Evolutionary conservation across 2,113 vertebrate species (phyloP).

Genomic region (Anolis sagrei): DNA sequence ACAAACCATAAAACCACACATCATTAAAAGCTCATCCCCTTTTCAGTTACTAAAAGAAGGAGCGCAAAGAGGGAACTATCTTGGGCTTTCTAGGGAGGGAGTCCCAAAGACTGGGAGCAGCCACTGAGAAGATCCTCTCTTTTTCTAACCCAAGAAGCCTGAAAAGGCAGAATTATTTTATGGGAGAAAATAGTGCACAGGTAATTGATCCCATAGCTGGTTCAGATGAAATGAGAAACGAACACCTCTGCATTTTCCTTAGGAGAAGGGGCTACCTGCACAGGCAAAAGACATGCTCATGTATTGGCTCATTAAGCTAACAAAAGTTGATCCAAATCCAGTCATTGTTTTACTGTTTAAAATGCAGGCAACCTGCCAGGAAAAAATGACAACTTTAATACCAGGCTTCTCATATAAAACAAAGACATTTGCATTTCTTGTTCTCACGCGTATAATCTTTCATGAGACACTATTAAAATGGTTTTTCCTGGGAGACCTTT

Average conservation of each 20-base stretch:
- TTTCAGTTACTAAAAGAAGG: too few relatives aligned
- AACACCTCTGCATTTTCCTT: not conserved
- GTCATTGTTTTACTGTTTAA: not conserved
- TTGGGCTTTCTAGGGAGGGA: too few relatives aligned
- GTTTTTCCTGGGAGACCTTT: not conserved
- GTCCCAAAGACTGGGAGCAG: too few relatives aligned
- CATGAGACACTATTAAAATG: not conserved
- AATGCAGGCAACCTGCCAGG: not conserved
- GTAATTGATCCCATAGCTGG: not conserved
- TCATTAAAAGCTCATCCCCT: too few relatives aligned
- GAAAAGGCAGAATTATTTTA: not conserved
- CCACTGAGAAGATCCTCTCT: too few relatives aligned
- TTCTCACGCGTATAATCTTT: not conserved
- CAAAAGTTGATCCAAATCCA: not conserved
- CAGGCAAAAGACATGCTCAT: not conserved
- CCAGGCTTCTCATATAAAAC: not conserved
- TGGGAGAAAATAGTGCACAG: not conserved
- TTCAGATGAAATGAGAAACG: not conserved
- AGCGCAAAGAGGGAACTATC: too few relatives aligned
- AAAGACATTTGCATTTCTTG: not conserved
- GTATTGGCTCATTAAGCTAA: not conserved
- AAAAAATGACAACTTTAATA: constrained; percentile 14
- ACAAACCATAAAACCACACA: too few relatives aligned
- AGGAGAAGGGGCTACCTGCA: not conserved
- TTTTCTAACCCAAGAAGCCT: not conserved